These are phyloP conservation scores for Eupeodes corollae DNA, from an alignment of 1,140 invertebrate genomes.

Conservation along the genomic window DNA sequence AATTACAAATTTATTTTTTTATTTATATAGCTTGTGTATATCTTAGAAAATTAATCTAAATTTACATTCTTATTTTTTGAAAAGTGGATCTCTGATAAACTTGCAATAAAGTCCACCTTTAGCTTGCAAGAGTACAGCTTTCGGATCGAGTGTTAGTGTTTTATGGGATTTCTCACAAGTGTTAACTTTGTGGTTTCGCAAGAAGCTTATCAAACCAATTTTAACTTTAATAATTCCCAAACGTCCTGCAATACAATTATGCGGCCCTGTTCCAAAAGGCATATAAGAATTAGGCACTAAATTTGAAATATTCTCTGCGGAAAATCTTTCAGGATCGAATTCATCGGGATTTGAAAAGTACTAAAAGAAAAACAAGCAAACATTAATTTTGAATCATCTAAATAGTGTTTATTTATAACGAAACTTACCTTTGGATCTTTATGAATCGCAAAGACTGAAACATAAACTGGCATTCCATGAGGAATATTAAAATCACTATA, in stretches of 20 bases:
- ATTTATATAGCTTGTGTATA: too few species aligned
- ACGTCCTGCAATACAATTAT: slow-evolving; percentile 59
- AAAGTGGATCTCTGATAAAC: too few species aligned
- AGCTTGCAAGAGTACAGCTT: too few species aligned
- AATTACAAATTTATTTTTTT: too few species aligned
- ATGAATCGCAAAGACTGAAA: slow-evolving; percentile 25
- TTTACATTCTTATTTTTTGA: too few species aligned
- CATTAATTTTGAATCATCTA: too few species aligned
- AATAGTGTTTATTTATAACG: too few species aligned
- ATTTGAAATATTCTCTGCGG: slow-evolving; percentile 39
- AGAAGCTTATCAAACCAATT: slow-evolving; percentile 22
- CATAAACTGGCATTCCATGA: slow-evolving; percentile 23
- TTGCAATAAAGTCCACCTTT: too few species aligned
- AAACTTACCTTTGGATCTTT: slow-evolving; percentile 32
- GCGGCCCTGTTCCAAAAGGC: slow-evolving; percentile 64
- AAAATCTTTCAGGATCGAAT: slow-evolving; percentile 54
- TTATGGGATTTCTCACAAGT: slow-evolving; percentile 13
- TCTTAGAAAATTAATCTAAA: too few species aligned
- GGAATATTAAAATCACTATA: slow-evolving; percentile 18
- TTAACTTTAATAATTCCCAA: slow-evolving; percentile 24
- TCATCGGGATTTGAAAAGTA: slow-evolving; percentile 54
- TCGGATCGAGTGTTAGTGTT: slow-evolving; percentile 7
- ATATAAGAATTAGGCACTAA: slow-evolving; percentile 40
- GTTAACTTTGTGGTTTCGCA: slow-evolving; percentile 18
- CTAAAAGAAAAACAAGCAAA: slow-evolving; percentile 42